These are phyloP conservation scores for Oryzias melastigma DNA, from an alignment of 2,113 vertebrate genomes.

Conservation along the genomic window DNA sequence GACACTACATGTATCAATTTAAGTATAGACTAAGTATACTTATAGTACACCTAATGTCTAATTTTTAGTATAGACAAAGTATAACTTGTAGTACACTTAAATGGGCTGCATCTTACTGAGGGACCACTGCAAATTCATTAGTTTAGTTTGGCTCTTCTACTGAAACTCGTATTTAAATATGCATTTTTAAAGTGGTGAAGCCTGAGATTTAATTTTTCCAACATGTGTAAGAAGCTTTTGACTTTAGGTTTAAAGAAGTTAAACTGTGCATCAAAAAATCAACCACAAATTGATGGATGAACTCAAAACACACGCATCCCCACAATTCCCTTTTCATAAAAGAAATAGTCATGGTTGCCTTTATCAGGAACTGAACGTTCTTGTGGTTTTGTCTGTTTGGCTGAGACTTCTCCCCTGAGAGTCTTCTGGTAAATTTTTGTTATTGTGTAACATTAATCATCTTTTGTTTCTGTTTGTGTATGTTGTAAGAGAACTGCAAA, in stretches of 20 bases:
- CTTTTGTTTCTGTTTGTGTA: conserved; percentile 4
- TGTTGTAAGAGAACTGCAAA: background rate
- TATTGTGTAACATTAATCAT: conserved; percentile 37
- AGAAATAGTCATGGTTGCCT: background rate
- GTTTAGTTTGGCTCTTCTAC: too few relatives aligned
- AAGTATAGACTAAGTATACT: too few relatives aligned
- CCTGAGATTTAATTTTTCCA: too few relatives aligned
- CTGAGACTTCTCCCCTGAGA: background rate
- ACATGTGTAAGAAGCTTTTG: background rate
- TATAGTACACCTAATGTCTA: too few relatives aligned
- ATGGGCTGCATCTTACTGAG: too few relatives aligned
- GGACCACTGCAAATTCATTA: too few relatives aligned
- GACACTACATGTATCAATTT: too few relatives aligned
- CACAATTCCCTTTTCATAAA: background rate
- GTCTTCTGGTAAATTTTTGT: conserved; percentile 33
- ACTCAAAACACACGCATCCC: background rate
- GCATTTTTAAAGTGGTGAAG: too few relatives aligned
- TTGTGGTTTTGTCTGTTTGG: conserved; percentile 24
- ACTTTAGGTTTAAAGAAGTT: background rate
- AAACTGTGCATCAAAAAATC: too few relatives aligned
- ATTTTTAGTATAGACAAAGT: too few relatives aligned
- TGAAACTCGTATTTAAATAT: too few relatives aligned
- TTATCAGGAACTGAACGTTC: conserved; percentile 46
- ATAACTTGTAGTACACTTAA: too few relatives aligned
- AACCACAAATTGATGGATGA: background rate